Evolutionary conservation across 2,888 invertebrate genomes (phyloP).

Genomic region (Macrophya alboannulata): DNA sequence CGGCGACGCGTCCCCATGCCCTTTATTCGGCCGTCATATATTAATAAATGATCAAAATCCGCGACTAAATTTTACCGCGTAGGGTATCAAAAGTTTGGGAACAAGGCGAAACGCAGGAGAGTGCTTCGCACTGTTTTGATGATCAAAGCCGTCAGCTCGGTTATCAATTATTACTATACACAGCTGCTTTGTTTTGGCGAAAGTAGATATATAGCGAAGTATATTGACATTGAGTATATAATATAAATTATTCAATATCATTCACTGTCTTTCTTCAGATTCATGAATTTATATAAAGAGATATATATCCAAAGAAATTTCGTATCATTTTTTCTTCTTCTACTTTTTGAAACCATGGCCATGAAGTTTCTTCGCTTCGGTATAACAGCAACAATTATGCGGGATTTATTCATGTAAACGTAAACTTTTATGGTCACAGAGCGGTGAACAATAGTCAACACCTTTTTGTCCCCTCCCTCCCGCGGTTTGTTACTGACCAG

Average conservation of each 20-base stretch:
- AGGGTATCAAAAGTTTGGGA: not conserved
- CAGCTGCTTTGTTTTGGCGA: not conserved
- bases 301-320: not conserved
- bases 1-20: no score
- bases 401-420: not conserved
- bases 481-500: not conserved
- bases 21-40: not conserved
- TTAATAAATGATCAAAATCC: constrained; percentile 5
- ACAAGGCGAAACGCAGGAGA: not conserved
- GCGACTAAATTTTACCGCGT: constrained; percentile 1
- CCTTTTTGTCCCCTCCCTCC: not conserved
- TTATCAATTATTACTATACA: constrained; percentile 11
- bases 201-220: not conserved
- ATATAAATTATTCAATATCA: constrained; percentile 4
- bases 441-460: constrained; percentile 25
- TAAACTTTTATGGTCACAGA: constrained; percentile 13
- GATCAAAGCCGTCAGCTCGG: constrained; percentile 8
- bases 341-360: no score
- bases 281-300: not conserved
- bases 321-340: no score
- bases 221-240: not conserved
- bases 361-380: no score
- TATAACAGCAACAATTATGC: no score
- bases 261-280: not conserved
- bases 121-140: not conserved